These are phyloP conservation scores for Neolamprologus longior DNA, from an alignment of 2,113 vertebrate genomes.

Conservation along the genomic window DNA sequence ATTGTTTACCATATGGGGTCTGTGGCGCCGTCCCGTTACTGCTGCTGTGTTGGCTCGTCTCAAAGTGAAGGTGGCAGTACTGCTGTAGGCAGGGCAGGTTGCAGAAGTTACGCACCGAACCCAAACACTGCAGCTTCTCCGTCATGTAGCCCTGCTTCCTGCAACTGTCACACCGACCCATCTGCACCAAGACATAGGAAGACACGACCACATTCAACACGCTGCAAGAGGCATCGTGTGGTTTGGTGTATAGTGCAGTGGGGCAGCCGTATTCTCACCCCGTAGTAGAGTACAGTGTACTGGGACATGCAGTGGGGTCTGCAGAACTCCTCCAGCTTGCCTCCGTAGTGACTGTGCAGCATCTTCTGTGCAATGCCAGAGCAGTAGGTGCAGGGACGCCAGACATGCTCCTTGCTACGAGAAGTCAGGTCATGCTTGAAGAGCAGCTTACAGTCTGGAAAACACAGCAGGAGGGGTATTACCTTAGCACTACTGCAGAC, in stretches of 20 bases:
- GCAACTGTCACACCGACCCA: slow-evolving; percentile 91
- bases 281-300: slow-evolving; percentile 90
- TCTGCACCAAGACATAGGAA: slow-evolving; percentile 61
- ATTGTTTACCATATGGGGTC: slow-evolving; percentile 23
- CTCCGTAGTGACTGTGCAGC: slow-evolving; percentile 86
- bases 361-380: slow-evolving; percentile 80
- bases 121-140: slow-evolving; percentile 89
- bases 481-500: fast-evolving
- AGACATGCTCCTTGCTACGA: slow-evolving; percentile 80
- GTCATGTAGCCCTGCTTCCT: slow-evolving; percentile 89
- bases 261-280: slow-evolving; percentile 71
- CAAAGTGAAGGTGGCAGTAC: slow-evolving; percentile 75
- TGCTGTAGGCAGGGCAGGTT: slow-evolving; percentile 85
- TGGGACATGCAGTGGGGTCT: slow-evolving; percentile 95
- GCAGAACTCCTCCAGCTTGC: slow-evolving; percentile 90
- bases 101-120: slow-evolving; percentile 92
- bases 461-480: not conserved
- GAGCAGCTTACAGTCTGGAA: slow-evolving; percentile 84
- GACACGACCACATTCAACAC: not conserved
- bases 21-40: slow-evolving; percentile 26
- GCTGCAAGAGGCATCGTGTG: not conserved
- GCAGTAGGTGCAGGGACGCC: slow-evolving; percentile 90
- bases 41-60: slow-evolving; percentile 66
- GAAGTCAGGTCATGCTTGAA: slow-evolving; percentile 84
- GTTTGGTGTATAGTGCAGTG: not conserved